Conservation (phyloP, 2,113 vertebrate genomes). For the Oreotrochilus melanogaster region DNA sequence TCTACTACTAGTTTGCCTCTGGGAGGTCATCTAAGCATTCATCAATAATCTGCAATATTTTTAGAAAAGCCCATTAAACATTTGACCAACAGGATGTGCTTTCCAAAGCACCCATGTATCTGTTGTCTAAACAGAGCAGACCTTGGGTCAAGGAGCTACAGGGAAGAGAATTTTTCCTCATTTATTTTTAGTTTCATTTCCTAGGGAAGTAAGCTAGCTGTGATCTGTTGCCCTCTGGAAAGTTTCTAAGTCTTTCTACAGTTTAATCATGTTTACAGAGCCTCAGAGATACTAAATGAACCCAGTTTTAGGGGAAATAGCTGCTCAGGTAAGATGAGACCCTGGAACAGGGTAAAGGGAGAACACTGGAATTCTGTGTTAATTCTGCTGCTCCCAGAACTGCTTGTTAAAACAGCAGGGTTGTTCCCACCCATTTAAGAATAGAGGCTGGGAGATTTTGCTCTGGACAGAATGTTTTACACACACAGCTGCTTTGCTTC, state of each 20-base stretch:
- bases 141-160: neutral
- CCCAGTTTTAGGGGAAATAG: neutral
- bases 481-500: neutral
- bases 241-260: neutral
- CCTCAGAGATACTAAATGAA: neutral
- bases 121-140: neutral
- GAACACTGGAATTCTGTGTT: neutral
- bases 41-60: neutral
- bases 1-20: neutral
- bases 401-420: neutral
- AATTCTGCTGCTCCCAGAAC: neutral
- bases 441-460: neutral
- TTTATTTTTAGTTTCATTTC: conserved; percentile 52
- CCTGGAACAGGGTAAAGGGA: neutral
- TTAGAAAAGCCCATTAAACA: neutral
- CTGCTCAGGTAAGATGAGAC: neutral
- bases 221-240: neutral
- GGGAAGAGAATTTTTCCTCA: neutral
- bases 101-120: neutral
- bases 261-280: neutral
- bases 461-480: neutral
- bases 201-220: neutral
- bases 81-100: neutral
- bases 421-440: neutral
- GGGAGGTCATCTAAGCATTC: neutral